phyloP scores from a whole-genome alignment of 2,113 vertebrate species.

The Nothobranchius furzeri region DNA sequence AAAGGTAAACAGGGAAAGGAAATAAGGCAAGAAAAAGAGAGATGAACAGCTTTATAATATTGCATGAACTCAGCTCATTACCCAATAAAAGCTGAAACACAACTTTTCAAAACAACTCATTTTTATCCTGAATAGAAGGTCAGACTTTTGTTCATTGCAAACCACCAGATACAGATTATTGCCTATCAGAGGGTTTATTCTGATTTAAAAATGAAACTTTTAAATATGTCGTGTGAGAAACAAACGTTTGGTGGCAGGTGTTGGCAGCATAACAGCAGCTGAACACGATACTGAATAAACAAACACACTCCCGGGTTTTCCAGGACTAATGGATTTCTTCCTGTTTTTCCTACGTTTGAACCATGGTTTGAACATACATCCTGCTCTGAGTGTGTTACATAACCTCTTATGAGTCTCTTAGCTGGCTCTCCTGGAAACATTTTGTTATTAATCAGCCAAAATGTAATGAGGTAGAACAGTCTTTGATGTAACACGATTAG shows the following conservation, averaged over 20 bases:
- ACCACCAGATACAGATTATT: no score
- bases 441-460: constrained; percentile 38
- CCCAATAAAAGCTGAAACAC: not conserved
- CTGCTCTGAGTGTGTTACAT: constrained; percentile 9
- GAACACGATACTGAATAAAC: not conserved
- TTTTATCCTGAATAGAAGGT: not conserved
- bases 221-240: not conserved
- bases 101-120: not conserved
- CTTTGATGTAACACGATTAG: constrained; percentile 50
- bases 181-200: no score
- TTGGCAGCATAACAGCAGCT: not conserved
- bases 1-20: no score
- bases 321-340: not conserved
- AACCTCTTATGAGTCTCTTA: constrained; percentile 8
- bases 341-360: not conserved
- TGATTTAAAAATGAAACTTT: not conserved
- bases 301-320: not conserved
- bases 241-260: no score
- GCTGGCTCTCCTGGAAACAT: constrained; percentile 5
- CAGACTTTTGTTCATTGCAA: no score
- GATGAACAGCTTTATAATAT: no score
- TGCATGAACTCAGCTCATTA: no score
- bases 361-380: not conserved
- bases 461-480: constrained; percentile 43
- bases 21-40: no score